Conservation (phyloP, 2,888 invertebrate species). For the Drosophila cyrtoloma region DNA sequence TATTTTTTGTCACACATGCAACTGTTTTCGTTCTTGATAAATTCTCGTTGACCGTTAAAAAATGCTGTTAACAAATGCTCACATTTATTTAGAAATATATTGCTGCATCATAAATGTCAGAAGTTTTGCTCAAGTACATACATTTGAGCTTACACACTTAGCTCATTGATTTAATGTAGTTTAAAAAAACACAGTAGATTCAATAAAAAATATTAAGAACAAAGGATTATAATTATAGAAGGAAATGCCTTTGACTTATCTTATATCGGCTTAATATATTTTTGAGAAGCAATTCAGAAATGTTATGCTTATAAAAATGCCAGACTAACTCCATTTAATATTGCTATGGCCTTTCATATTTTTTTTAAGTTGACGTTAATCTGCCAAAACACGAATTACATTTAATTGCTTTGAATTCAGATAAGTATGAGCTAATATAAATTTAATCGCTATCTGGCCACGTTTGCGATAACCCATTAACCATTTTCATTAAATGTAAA, state of each 20-base stretch:
- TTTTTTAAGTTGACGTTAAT: conserved; percentile 16
- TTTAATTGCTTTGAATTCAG: conserved; percentile 29
- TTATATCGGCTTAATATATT: not conserved
- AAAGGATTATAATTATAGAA: not conserved
- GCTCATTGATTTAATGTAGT: not conserved
- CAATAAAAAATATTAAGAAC: not conserved
- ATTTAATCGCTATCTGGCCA: conserved; percentile 22
- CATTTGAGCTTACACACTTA: not conserved
- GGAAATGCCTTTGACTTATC: not conserved
- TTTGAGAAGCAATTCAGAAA: not conserved
- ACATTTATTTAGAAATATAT: not conserved
- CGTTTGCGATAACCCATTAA: conserved; percentile 14
- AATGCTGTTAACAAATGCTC: not conserved
- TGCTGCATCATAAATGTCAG: not conserved
- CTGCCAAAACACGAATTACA: conserved; percentile 18
- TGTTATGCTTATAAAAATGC: not conserved
- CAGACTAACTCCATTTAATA: not conserved
- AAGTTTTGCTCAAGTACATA: not conserved
- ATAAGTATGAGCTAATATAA: conserved; percentile 36
- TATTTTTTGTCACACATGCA: conserved; percentile 25
- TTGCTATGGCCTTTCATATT: not conserved
- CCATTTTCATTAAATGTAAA: conserved; percentile 16
- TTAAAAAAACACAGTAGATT: not conserved
- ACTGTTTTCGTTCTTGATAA: conserved; percentile 19
- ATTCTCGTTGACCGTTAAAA: not conserved